Base-by-base conservation (phyloP, 2,888 invertebrate genomes). In the Pterostichus niger region DNA sequence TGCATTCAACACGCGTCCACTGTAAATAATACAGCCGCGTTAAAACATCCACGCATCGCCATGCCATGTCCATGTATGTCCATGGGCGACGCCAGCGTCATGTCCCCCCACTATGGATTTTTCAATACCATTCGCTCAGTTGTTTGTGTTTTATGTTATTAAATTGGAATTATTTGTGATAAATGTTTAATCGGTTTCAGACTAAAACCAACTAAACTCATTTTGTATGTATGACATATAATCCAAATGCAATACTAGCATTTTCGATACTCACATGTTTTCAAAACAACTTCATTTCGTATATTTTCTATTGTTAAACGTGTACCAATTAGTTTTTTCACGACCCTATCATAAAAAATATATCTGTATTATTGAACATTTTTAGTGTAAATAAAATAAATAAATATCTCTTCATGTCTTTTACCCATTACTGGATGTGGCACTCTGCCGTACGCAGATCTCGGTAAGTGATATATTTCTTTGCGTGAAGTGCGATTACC, bases 1-100 rank as follows among this genome's bases (percentile, higher is more conserved):
- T 79, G 73, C 79, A 83, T 83, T 83, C 83, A 83, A 61, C 75
- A 68, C 59, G 52, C 73, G 82, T 75, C 24, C 68, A 49, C 64
- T 52, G 64, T 80, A 80, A 80, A 80, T 80, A 80, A 80, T 80
- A 68, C 56, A 68, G 44, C 46, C 80, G 46, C 68, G 61, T 64
- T 75, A 75, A 75, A 75, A 75, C 75, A 75, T 75, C 49, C 52
- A 75, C 75, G 75, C 75, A 52, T 52, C 52, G 46, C 44, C n/a
- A 73, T 13, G 56, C 17, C 24, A 24, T 71, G 64, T 35, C n/a
- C 44, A 15, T 15, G 68, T 68, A 15, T 15, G 68, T 68, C 68
- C 68, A 73, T 73, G 52, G 52, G 31, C 52, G 75, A 75, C 52
- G 24, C 44, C 15, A 46, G 15, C 71, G 46, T 71, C 33, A 64